Evolutionary conservation across 2,113 vertebrate genomes (phyloP), one percentile per base, ranked within the genome.

Genomic region (Oceanodroma tethys): DNA sequence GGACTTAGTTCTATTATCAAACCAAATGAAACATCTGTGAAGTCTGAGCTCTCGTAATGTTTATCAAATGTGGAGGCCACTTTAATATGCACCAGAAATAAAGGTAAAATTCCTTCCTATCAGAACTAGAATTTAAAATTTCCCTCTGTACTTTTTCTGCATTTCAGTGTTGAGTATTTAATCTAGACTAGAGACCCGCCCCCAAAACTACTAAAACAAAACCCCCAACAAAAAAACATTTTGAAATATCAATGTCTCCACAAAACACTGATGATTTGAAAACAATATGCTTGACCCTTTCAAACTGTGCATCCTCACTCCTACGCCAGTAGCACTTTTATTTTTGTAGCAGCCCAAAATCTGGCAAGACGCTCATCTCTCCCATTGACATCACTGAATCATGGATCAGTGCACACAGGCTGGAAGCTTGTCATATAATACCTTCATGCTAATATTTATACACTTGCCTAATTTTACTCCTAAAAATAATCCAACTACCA

Each of bases 291-390:
- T 40, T 93, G 81, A 81, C 59, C 80, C 94, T 95, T 90, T 94
- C 83, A 84, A 79, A 84, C 91, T 72, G 62, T 86, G 42, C 81
- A 75, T 65, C 72, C 42, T 91, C 89, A 82, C 62, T 95, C 89
- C 72, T 86, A 56, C 45, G 1, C 63, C 56, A 85, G 56, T 53
- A 92, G 47, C 6, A 21, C 73, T 89, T 95, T 86, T 94, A 91
- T 95, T 97, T 97, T 92, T 96, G 67, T 74, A 90, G 73, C 81
- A 87, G 70, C 65, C 65, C 68, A 53, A 84, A 95, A 94, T 97
- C 68, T 87, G 86, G 56, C 83, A 86, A 88, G 88, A 52, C 40
- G 8, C 62, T 83, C 79, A 62, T 81, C 65, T 89, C 60, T 95
- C 45, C 47, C 40, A 50, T 26, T 96, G 91, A 85, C 94, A 89